Base-by-base conservation (phyloP, 1,140 invertebrate species). In the Panonychus citri region DNA sequence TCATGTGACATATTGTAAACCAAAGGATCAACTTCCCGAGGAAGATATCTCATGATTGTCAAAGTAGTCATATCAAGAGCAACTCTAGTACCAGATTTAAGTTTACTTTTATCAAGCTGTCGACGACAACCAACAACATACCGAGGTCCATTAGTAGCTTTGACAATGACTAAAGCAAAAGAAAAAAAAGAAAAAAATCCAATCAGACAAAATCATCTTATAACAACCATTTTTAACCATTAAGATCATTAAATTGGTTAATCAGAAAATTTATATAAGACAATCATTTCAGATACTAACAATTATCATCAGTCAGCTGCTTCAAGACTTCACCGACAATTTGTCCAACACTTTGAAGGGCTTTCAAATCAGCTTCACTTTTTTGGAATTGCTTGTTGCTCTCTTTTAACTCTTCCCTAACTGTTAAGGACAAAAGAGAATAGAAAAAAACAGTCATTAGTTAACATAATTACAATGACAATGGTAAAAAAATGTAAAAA, bases 1-100 rank as follows among this genome's bases (percentile, higher is more conserved):
- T 99, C 95, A 65, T 95, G 90, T 50, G 89, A 95, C 95, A 99
- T 99, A 68, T 99, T 99, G 70, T 99, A 98, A 2, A 99, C 95
- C 26, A 99, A 70, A 21, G 95, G 95, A 75, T 99, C 95, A 21
- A 99, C 83, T 76, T 99, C 95, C 63, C 95, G 78, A 3, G 94
- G 95, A 60, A 99, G 74, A 74, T 97, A 93, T 59, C 73, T 78
- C 94, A 99, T 98, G 56, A 99, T 97, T 4, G 95, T 99, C 25
- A 99, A 74, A 13, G 95, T 99, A 19, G 95, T 99, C 93, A 99
- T 99, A 66, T 99, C 95, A 10, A 99, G 73, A n/a, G 95, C 94
- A 13, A 99, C 94, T 66, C 95, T 76, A 19, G 94, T 98, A 34
- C 94, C 94, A 57, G 85, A 83, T 69, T 96, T 96, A 24, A 99